These are phyloP conservation scores for Callocephalon fimbriatum DNA, from an alignment of 2,113 vertebrate species.

Conservation along the genomic window DNA sequence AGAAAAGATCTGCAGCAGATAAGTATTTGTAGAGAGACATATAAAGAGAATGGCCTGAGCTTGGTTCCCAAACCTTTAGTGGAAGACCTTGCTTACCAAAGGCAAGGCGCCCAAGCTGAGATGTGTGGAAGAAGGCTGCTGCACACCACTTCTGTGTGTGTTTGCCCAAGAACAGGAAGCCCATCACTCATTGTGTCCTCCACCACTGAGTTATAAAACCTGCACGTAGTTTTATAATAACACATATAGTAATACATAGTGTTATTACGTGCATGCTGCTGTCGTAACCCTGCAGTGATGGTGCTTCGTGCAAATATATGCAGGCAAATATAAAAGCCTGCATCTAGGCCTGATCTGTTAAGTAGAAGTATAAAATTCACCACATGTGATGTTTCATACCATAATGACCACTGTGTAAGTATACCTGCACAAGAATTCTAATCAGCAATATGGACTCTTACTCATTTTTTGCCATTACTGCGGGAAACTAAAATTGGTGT, in stretches of 20 bases:
- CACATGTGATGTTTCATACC: neutral
- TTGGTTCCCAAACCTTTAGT: neutral
- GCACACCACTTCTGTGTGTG: neutral
- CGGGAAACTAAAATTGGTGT: neutral
- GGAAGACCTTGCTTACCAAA: neutral
- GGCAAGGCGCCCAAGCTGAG: neutral
- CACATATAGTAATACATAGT: neutral
- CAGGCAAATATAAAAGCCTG: neutral
- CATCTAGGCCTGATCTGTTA: neutral
- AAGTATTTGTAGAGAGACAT: neutral
- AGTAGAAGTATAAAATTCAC: neutral
- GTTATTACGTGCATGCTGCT: neutral
- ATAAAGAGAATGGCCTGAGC: neutral
- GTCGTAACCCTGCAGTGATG: neutral
- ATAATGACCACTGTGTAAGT: fast-evolving
- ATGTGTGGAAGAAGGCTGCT: neutral
- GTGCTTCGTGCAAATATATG: neutral
- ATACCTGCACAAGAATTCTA: neutral
- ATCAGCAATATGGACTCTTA: neutral
- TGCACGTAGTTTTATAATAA: neutral
- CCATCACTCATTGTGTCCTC: fast-evolving
- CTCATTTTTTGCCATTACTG: neutral
- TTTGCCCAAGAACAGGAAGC: neutral
- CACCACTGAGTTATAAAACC: neutral
- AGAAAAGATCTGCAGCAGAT: neutral